Evolutionary conservation across 2,888 invertebrate species (phyloP).

Genomic region (Drosophila glabriapex): DNA sequence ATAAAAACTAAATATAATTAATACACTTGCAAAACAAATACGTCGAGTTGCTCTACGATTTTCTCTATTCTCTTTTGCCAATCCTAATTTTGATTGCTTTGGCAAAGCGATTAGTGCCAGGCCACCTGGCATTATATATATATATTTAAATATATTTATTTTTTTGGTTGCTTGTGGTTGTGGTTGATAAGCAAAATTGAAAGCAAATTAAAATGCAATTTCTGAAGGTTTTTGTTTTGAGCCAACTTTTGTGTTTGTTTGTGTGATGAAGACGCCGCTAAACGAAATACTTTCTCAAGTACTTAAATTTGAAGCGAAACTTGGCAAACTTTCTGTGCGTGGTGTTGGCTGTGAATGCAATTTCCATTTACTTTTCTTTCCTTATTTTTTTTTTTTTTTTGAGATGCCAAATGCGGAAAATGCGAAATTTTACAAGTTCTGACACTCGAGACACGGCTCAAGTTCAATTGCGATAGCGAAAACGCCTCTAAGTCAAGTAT

Average conservation of each 20-base stretch:
- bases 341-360: constrained; percentile 61
- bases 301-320: constrained; percentile 67
- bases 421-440: neutral
- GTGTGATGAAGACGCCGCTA: constrained; percentile 29
- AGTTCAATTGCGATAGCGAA: neutral
- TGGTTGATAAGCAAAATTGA: constrained; percentile 39
- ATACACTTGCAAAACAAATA: neutral
- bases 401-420: constrained; percentile 24
- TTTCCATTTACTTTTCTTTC: constrained; percentile 57
- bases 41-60: neutral
- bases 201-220: constrained; percentile 75
- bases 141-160: neutral
- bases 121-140: constrained; percentile 23
- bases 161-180: constrained; percentile 4
- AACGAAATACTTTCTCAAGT: constrained; percentile 72
- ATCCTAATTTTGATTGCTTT: neutral
- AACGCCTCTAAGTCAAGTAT: neutral
- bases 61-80: neutral
- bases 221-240: constrained; percentile 45
- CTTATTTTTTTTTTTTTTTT: neutral
- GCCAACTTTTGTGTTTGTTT: constrained; percentile 31
- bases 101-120: constrained; percentile 17
- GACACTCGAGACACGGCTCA: neutral
- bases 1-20: neutral
- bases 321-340: constrained; percentile 59